Conservation (phyloP, 1,140 invertebrate genomes). For the Drosophila ercepeae region DNA sequence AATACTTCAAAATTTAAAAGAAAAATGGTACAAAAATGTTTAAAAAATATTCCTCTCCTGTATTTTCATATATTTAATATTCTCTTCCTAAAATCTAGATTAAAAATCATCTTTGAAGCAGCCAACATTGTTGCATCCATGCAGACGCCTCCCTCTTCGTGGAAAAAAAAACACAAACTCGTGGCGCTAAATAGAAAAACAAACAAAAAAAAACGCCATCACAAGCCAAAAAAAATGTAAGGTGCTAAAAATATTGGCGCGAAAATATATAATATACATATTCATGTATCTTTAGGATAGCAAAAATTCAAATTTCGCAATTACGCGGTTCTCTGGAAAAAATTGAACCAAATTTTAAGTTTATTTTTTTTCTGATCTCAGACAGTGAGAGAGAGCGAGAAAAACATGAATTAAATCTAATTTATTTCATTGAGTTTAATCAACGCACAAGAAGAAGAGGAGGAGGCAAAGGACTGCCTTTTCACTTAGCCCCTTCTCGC, state of each 20-base stretch:
- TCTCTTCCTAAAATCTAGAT: too few relatives aligned
- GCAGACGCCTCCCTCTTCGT: slow-evolving; percentile 5
- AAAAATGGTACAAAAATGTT: too few relatives aligned
- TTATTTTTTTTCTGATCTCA: not conserved
- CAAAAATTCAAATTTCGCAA: not conserved
- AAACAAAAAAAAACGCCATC: slow-evolving; percentile 49
- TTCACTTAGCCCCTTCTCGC: not conserved
- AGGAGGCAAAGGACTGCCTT: not conserved
- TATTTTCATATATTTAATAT: too few relatives aligned
- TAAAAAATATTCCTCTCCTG: too few relatives aligned
- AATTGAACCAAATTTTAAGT: not conserved
- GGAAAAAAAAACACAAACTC: too few relatives aligned
- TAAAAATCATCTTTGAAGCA: slow-evolving; percentile 13
- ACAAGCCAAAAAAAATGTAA: slow-evolving; percentile 26
- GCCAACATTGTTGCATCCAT: slow-evolving; percentile 45
- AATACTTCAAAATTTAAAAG: too few relatives aligned
- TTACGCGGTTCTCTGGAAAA: not conserved
- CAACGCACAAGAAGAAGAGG: slow-evolving; percentile 38
- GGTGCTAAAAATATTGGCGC: slow-evolving; percentile 72
- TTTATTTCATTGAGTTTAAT: slow-evolving; percentile 71
- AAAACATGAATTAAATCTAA: slow-evolving; percentile 74
- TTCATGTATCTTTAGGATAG: not conserved
- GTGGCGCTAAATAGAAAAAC: slow-evolving; percentile 57
- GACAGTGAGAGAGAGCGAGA: not conserved
- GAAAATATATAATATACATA: slow-evolving; percentile 28